Percentiles rank a stretch among this genome's conserved stretches.
Conservation (phyloP, 1,140 invertebrate species). For the Pseudomyrmex dendroicus region DNA sequence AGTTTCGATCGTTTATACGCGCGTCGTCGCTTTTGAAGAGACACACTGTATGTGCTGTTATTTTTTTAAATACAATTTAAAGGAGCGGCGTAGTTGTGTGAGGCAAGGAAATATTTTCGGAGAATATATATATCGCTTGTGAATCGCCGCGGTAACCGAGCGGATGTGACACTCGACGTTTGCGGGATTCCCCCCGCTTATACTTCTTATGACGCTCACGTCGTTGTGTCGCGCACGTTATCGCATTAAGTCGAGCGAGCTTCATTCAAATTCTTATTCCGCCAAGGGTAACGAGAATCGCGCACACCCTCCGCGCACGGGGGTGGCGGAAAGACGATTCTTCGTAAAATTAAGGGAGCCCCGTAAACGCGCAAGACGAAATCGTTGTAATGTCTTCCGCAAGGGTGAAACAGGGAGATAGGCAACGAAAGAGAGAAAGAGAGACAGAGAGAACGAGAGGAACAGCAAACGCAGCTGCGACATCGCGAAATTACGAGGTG, state of each 20-base stretch:
- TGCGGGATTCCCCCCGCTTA: background rate
- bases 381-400: slow-evolving; percentile 37
- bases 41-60: background rate
- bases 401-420: background rate
- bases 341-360: slow-evolving; percentile 61
- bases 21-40: background rate
- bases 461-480: slow-evolving; percentile 68
- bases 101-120: slow-evolving; percentile 4
- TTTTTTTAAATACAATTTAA: slow-evolving; percentile 38
- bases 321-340: slow-evolving; percentile 10
- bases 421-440: too few relatives aligned
- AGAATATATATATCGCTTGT: background rate
- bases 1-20: slow-evolving; percentile 36
- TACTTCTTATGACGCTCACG: slow-evolving; percentile 17
- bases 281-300: slow-evolving; percentile 34
- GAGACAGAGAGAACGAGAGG: background rate
- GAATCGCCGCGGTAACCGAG: background rate
- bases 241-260: slow-evolving; percentile 45
- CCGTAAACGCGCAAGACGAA: slow-evolving; percentile 33
- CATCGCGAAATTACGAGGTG: slow-evolving; percentile 74
- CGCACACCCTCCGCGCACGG: background rate
- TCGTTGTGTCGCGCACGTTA: slow-evolving; percentile 26
- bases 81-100: slow-evolving; percentile 9
- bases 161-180: background rate
- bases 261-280: slow-evolving; percentile 56